Evolutionary conservation across 2,113 vertebrate genomes (phyloP).

Genomic region (Ageneiosus marmoratus): DNA sequence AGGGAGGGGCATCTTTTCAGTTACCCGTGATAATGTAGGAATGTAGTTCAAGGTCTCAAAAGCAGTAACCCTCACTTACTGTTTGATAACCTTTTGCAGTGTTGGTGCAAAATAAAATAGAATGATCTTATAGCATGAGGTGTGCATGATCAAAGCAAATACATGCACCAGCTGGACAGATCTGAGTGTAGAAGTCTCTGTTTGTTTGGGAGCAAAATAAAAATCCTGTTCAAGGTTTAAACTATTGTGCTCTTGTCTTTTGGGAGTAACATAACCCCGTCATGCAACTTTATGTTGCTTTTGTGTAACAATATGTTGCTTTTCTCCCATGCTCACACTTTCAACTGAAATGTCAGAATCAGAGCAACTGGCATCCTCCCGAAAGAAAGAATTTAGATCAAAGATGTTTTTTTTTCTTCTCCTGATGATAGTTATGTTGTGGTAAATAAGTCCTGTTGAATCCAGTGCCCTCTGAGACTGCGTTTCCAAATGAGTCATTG

Average conservation of each 20-base stretch:
- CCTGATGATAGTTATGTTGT: constrained; percentile 57
- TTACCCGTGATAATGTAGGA: neutral
- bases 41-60: neutral
- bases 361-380: constrained; percentile 68
- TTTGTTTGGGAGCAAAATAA: neutral
- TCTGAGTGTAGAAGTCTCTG: neutral
- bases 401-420: constrained; percentile 72
- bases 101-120: neutral
- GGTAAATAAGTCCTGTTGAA: constrained; percentile 74
- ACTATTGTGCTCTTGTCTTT: neutral
- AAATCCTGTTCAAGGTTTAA: neutral
- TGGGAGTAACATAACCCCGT: neutral
- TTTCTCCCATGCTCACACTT: constrained; percentile 67
- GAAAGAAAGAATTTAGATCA: constrained; percentile 73
- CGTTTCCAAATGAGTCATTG: constrained; percentile 58
- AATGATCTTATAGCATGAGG: neutral
- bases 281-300: neutral
- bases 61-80: neutral
- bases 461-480: constrained; percentile 67
- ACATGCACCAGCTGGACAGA: neutral
- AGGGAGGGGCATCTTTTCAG: neutral
- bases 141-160: neutral
- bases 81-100: neutral
- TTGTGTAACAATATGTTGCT: constrained; percentile 18
- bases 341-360: constrained; percentile 80